These are phyloP conservation scores for Meta bourneti DNA, from an alignment of 2,888 invertebrate genomes.

Conservation along the genomic window DNA sequence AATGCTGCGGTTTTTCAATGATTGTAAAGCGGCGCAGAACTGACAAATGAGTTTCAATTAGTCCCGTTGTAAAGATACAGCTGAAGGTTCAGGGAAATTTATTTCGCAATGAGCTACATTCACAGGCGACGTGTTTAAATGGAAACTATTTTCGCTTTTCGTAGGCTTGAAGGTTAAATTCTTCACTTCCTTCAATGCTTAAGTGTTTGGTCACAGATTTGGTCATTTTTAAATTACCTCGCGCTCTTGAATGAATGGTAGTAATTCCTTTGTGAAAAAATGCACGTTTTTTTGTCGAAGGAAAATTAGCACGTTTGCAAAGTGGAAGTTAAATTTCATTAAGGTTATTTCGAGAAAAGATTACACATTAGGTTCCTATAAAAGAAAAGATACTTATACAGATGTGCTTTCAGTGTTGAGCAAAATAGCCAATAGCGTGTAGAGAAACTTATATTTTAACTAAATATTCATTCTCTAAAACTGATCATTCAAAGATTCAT, in stretches of 20 bases:
- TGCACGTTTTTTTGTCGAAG: too few species aligned
- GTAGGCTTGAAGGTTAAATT: conserved; percentile 7
- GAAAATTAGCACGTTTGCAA: too few species aligned
- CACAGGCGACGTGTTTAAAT: neutral
- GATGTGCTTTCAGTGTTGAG: neutral
- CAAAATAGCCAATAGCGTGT: neutral
- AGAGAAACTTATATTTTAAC: too few species aligned
- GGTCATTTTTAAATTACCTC: neutral
- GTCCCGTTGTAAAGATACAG: neutral
- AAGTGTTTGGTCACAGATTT: neutral
- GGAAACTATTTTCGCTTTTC: neutral
- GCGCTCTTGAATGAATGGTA: neutral
- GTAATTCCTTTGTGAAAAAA: neutral
- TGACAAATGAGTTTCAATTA: conserved; percentile 47
- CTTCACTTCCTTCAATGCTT: neutral
- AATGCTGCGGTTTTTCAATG: conserved; percentile 27
- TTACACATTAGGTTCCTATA: neutral
- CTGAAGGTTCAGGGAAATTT: neutral
- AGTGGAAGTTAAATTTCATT: too few species aligned
- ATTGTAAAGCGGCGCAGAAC: conserved; percentile 5
- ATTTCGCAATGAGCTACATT: neutral
- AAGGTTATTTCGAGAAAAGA: too few species aligned
- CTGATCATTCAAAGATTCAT: too few species aligned
- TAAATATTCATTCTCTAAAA: too few species aligned
- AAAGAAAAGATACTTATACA: neutral